These are phyloP conservation scores for Anaspis maculata DNA, from an alignment of 2,888 invertebrate species.

Conservation along the genomic window DNA sequence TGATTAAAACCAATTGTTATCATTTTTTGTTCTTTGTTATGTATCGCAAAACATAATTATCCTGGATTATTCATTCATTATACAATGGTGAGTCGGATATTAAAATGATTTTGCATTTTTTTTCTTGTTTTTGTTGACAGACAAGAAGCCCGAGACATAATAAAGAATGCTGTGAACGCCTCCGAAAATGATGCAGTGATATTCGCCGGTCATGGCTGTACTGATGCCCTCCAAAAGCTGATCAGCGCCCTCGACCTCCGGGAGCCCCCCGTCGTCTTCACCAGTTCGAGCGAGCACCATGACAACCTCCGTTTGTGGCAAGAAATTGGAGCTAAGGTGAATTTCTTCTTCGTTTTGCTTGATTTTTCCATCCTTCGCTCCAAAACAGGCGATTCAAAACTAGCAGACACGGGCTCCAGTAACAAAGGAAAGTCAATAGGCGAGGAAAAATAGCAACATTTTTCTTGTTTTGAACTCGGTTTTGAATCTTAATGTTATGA, in stretches of 20 bases:
- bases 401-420: too few species aligned
- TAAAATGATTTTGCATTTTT: background rate
- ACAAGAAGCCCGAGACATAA: constrained; percentile 71
- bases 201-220: constrained; percentile 65
- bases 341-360: constrained; percentile 17
- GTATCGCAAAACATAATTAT: too few species aligned
- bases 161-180: constrained; percentile 71
- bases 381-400: too few species aligned
- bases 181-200: constrained; percentile 72
- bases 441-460: too few species aligned
- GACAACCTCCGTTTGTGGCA: constrained; percentile 76
- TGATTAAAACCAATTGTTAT: too few species aligned
- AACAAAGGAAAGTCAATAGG: too few species aligned
- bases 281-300: constrained; percentile 71
- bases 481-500: too few species aligned
- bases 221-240: constrained; percentile 69
- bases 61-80: too few species aligned
- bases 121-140: constrained; percentile 40
- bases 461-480: too few species aligned
- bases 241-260: constrained; percentile 61
- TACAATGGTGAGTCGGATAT: too few species aligned
- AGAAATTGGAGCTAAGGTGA: constrained; percentile 68
- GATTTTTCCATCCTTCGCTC: background rate
- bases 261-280: constrained; percentile 61
- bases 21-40: too few species aligned